Evolutionary conservation across 2,797 vertebrate genomes (phyloP).

Genomic region (Gobionotothen gibberifrons): DNA sequence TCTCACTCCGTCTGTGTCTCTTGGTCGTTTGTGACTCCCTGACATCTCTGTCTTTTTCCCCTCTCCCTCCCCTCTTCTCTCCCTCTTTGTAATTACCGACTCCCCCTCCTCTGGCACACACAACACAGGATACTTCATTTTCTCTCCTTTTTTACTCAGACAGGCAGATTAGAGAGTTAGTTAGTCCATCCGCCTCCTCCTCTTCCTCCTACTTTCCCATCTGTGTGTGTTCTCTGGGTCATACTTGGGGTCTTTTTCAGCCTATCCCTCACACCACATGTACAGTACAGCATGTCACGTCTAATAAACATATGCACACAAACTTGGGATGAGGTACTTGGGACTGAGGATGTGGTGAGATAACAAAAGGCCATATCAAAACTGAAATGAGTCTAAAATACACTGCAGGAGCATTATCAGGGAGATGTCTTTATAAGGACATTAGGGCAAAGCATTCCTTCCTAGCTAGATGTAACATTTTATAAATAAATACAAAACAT

Average conservation of each 20-base stretch:
- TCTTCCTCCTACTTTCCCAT: slow-evolving; percentile 10
- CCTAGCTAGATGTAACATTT: background rate
- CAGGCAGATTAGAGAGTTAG: slow-evolving; percentile 64
- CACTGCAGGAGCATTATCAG: background rate
- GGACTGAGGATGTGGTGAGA: background rate
- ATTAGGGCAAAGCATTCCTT: background rate
- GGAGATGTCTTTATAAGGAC: slow-evolving; percentile 1
- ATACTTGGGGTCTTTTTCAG: background rate
- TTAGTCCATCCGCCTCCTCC: slow-evolving; percentile 32
- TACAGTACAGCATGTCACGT: background rate
- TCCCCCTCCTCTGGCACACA: slow-evolving; percentile 53
- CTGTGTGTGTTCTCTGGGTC: background rate
- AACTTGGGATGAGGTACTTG: background rate
- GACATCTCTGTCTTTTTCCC: slow-evolving; percentile 49
- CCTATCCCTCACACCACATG: background rate
- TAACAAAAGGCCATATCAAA: background rate
- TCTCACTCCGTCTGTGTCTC: slow-evolving; percentile 33
- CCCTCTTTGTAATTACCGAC: slow-evolving; percentile 63
- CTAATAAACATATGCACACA: background rate
- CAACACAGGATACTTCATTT: slow-evolving; percentile 51
- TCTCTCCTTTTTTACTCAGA: slow-evolving; percentile 37
- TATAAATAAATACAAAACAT: background rate
- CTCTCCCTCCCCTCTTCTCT: slow-evolving; percentile 36
- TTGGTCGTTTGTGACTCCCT: slow-evolving; percentile 49
- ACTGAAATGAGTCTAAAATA: background rate